Evolutionary conservation across 2,797 vertebrate genomes (phyloP).

Genomic region (Neosalanx taihuensis): DNA sequence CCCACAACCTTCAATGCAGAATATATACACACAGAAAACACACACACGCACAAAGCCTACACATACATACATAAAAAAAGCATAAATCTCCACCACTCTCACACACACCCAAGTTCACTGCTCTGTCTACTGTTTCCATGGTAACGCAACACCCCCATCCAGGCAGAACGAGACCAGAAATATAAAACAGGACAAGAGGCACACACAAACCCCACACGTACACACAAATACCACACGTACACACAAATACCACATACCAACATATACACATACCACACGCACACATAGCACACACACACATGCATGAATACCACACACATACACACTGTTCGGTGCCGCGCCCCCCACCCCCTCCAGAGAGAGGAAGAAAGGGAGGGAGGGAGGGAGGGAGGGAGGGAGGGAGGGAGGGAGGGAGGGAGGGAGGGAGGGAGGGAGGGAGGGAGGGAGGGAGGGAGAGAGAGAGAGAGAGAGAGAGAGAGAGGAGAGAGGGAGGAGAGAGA

Average conservation of each 20-base stretch:
- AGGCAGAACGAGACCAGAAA: conserved; percentile 40
- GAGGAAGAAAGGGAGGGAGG: too few relatives aligned
- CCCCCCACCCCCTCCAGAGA: too few relatives aligned
- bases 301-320: not conserved
- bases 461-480: not conserved
- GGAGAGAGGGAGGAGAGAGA: not conserved
- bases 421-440: too few relatives aligned
- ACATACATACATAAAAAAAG: conserved; percentile 23
- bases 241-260: conserved; percentile 64
- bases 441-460: not conserved
- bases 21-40: not conserved
- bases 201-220: conserved; percentile 13
- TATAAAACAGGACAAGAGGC: conserved; percentile 37
- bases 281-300: conserved; percentile 32
- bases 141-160: conserved; percentile 59
- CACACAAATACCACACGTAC: conserved; percentile 10
- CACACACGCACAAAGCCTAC: not conserved
- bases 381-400: too few relatives aligned
- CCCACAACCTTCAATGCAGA: not conserved
- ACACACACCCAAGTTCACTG: conserved; percentile 33
- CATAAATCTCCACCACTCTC: conserved; percentile 37
- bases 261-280: conserved; percentile 65
- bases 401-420: too few relatives aligned
- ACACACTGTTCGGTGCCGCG: not conserved
- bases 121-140: conserved; percentile 72